A percentile compares a stretch with the other conserved stretches of the same genome.
Conservation (phyloP, 2,888 invertebrate genomes). For the Sesia apiformis region DNA sequence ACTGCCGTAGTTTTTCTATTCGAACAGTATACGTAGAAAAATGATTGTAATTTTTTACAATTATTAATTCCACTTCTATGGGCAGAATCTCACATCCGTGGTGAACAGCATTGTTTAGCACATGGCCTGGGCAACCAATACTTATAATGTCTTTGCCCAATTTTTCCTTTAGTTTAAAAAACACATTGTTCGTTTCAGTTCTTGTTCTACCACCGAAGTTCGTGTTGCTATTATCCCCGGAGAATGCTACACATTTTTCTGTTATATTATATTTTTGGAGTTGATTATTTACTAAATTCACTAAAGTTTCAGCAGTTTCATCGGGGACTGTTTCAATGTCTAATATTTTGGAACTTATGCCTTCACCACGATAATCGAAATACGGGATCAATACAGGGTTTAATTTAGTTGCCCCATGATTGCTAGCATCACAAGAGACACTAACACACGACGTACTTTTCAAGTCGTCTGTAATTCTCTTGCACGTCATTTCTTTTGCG, state of each 20-base stretch:
- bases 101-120: not conserved
- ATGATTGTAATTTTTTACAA: slow-evolving; percentile 1
- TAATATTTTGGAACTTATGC: not conserved
- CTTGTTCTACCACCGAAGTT: not conserved
- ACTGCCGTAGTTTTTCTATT: not conserved
- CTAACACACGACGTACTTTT: not conserved
- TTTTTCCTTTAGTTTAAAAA: not conserved
- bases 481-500: not conserved
- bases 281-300: not conserved
- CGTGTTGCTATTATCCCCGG: not conserved
- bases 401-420: not conserved
- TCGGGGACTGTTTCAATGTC: not conserved
- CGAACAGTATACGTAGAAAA: not conserved
- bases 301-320: not conserved
- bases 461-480: not conserved
- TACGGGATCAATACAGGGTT: not conserved
- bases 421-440: not conserved
- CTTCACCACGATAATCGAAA: not conserved
- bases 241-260: not conserved
- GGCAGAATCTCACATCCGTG: slow-evolving; percentile 1
- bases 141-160: not conserved
- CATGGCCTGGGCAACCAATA: not conserved
- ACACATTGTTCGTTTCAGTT: not conserved
- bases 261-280: not conserved
- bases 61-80: slow-evolving; percentile 2